Evolutionary conservation across 2,797 vertebrate genomes (phyloP).

Genomic region (Arctocebus calabarensis): DNA sequence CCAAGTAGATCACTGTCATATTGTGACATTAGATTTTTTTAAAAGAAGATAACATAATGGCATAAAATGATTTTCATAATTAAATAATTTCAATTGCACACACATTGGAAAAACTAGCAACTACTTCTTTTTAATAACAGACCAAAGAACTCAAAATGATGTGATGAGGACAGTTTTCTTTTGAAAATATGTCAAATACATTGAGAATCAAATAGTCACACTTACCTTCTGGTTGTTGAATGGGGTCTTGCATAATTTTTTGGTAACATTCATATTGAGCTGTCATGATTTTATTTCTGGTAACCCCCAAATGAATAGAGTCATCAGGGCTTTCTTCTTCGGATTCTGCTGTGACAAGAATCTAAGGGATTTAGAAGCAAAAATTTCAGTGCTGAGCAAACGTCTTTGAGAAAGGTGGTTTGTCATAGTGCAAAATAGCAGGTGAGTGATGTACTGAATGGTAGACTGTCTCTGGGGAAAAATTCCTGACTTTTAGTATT

Average conservation of each 20-base stretch:
- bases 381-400: constrained; percentile 19
- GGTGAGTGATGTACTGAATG: neutral
- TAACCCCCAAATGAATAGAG: constrained; percentile 87
- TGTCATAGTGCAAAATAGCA: neutral
- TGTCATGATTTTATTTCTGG: constrained; percentile 96
- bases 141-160: neutral
- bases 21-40: constrained; percentile 31
- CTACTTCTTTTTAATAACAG: neutral
- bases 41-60: neutral
- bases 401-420: neutral
- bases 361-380: constrained; percentile 82
- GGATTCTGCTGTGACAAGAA: constrained; percentile 86
- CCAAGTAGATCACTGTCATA: neutral
- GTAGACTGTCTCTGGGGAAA: neutral
- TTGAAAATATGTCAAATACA: neutral
- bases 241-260: constrained; percentile 94
- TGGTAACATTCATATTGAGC: constrained; percentile 99
- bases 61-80: constrained; percentile 27
- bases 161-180: constrained; percentile 18
- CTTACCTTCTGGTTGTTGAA: constrained; percentile 90
- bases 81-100: neutral
- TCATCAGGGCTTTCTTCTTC: constrained; percentile 81
- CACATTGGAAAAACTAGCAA: neutral
- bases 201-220: constrained; percentile 1
- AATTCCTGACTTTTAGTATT: neutral